Conservation (phyloP, 2,113 vertebrate species). For the Pionites leucogaster region DNA sequence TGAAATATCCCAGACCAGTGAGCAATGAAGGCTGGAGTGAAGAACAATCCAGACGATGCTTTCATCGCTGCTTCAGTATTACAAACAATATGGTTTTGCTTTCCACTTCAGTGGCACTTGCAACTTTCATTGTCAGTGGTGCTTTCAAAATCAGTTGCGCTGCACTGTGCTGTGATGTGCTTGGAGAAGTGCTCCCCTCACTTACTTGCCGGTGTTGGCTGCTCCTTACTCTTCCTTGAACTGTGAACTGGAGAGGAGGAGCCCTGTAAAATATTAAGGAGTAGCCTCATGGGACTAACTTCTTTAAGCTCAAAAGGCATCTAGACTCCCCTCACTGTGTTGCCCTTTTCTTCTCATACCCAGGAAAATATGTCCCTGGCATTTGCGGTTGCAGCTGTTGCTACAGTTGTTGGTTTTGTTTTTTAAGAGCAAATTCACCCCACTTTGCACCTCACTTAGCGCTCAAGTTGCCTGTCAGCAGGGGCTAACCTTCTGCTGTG, state of each 20-base stretch:
- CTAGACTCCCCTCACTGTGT: not conserved
- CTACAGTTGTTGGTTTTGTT: not conserved
- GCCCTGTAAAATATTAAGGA: not conserved
- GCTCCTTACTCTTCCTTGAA: not conserved
- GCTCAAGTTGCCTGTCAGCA: rapidly evolving
- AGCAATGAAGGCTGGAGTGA: not conserved
- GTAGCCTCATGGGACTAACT: not conserved
- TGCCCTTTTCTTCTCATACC: not conserved
- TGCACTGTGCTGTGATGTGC: no score
- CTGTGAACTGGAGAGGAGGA: not conserved
- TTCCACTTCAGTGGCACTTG: not conserved
- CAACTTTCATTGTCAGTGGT: not conserved
- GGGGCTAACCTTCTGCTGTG: not conserved
- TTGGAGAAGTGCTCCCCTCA: not conserved
- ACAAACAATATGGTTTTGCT: not conserved
- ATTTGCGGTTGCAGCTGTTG: not conserved
- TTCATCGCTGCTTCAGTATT: not conserved
- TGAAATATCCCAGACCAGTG: not conserved
- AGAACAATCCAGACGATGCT: not conserved
- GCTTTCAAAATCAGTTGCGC: not conserved
- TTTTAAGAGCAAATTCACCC: not conserved
- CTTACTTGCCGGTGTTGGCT: not conserved
- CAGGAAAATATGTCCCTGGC: no score
- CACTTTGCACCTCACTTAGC: rapidly evolving
- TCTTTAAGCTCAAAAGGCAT: not conserved